Base-by-base conservation (phyloP, 2,888 invertebrate species). In the Apotomis betuletana region DNA sequence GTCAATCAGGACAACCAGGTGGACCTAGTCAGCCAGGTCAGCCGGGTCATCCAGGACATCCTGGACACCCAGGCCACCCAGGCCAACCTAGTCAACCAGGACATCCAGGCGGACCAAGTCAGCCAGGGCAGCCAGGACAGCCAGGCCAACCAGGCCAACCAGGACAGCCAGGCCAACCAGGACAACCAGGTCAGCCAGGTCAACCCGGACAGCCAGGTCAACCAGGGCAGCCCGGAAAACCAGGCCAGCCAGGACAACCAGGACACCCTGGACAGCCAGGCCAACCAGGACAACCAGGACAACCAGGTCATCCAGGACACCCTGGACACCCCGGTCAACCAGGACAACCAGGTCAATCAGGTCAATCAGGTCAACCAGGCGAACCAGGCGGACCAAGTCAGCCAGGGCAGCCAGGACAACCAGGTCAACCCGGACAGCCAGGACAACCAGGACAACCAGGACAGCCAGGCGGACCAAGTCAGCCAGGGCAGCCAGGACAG, bases 291-390 rank as follows among this genome's bases (percentile, higher is more conserved):
- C 5, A 55, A 5, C 44, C 41, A 3, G 44, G 12, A 0, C 5
- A n/a, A n/a, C n/a, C 54, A 8, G 57, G 46, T 0, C 36, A 27
- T 44, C 67, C 67, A 57, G 46, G 38, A 13, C n/a, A 8, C 3
- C 41, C 13, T 58, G 67, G 58, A 3, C 36, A 38, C 12, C 59
- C 46, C 3, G 36, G 59, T 2, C 41, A 38, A 8, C 58, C 58
- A 51, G 67, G 58, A 0, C 36, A 27, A 1, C 67, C 67, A 54
- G 58, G 49, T 0, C 55, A 9, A 0, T 49, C 59, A 52, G 67
- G 51, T 38, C 65, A 59, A 44, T 38, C 58, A 51, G 51, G 59
- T n/a, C n/a, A n/a, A n/a, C n/a, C n/a, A n/a, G n/a, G n/a, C n/a
- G n/a, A 10, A 0, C 62, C 52, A 57, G 62, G 55, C 5, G 3